phyloP scores from a whole-genome alignment of 2,888 invertebrate species.

The Laothoe populi region DNA sequence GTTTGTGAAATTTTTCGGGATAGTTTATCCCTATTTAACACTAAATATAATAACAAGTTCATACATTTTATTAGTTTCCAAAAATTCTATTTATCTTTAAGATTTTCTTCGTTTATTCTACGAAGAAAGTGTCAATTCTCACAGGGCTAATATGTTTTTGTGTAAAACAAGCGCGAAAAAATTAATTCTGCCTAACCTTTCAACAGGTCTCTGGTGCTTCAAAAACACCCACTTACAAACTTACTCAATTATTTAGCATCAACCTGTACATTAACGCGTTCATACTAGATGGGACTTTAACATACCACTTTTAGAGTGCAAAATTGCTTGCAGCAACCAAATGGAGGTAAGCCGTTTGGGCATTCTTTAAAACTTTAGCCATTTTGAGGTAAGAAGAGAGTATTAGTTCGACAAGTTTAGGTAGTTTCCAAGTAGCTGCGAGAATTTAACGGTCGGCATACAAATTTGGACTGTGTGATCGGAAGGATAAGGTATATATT shows the following conservation, averaged over 20 bases:
- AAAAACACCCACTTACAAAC: slow-evolving; percentile 61
- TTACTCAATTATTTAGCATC: slow-evolving; percentile 65
- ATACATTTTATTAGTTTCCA: neutral
- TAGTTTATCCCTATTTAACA: neutral
- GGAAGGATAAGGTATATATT: slow-evolving; percentile 40
- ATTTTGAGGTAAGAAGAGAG: slow-evolving; percentile 76
- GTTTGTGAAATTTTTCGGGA: neutral
- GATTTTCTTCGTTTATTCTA: too few species aligned
- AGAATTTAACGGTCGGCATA: slow-evolving; percentile 44
- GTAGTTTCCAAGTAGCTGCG: slow-evolving; percentile 69
- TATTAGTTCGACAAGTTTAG: slow-evolving; percentile 80
- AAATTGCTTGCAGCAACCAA: slow-evolving; percentile 44
- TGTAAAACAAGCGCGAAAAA: slow-evolving; percentile 18
- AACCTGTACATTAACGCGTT: slow-evolving; percentile 46
- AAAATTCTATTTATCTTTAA: too few species aligned
- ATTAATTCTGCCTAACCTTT: slow-evolving; percentile 40
- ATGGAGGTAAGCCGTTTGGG: slow-evolving; percentile 50
- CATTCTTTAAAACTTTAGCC: slow-evolving; percentile 62
- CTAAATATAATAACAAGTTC: neutral
- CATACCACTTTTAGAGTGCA: slow-evolving; percentile 43
- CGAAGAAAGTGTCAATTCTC: slow-evolving; percentile 16
- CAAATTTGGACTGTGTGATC: slow-evolving; percentile 42
- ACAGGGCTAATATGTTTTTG: slow-evolving; percentile 18
- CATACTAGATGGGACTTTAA: slow-evolving; percentile 44
- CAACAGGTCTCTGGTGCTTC: slow-evolving; percentile 64